Conservation (phyloP, 2,797 vertebrate species). For the Chloroceryle amazona region DNA sequence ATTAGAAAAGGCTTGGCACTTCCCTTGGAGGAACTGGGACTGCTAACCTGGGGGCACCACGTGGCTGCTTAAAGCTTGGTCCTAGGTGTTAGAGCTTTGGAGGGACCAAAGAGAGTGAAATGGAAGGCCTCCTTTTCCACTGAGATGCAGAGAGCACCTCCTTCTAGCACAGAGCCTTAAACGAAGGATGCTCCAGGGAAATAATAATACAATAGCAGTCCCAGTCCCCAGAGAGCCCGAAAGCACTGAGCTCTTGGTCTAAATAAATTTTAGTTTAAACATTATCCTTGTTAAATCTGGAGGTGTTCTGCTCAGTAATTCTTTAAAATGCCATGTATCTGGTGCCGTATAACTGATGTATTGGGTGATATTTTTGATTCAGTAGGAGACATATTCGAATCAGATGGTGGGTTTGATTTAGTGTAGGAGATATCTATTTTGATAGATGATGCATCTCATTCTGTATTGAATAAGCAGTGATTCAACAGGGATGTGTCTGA, state of each 20-base stretch:
- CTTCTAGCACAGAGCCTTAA: not conserved
- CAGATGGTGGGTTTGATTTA: conserved; percentile 79
- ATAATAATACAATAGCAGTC: not conserved
- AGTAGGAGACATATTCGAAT: conserved; percentile 67
- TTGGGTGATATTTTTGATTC: conserved; percentile 77
- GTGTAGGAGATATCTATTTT: conserved; percentile 72
- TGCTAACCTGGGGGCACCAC: not conserved
- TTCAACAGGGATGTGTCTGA: conserved; percentile 78
- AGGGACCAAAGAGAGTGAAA: not conserved
- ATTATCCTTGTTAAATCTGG: conserved; percentile 40
- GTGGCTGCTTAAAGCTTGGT: not conserved
- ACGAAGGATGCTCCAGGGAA: not conserved
- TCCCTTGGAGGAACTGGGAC: not conserved
- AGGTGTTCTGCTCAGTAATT: conserved; percentile 49
- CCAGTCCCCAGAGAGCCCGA: not conserved
- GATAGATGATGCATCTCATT: conserved; percentile 80
- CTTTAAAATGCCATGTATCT: conserved; percentile 72
- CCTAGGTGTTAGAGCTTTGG: not conserved
- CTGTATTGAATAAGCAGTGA: conserved; percentile 79
- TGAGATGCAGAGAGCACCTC: not conserved
- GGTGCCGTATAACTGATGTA: conserved; percentile 70
- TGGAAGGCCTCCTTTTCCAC: not conserved
- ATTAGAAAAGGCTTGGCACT: not conserved
- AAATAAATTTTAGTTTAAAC: conserved; percentile 66
- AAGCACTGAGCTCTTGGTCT: conserved; percentile 41